These are phyloP conservation scores for Caracal caracal DNA, from an alignment of 2,113 vertebrate genomes.

Conservation along the genomic window DNA sequence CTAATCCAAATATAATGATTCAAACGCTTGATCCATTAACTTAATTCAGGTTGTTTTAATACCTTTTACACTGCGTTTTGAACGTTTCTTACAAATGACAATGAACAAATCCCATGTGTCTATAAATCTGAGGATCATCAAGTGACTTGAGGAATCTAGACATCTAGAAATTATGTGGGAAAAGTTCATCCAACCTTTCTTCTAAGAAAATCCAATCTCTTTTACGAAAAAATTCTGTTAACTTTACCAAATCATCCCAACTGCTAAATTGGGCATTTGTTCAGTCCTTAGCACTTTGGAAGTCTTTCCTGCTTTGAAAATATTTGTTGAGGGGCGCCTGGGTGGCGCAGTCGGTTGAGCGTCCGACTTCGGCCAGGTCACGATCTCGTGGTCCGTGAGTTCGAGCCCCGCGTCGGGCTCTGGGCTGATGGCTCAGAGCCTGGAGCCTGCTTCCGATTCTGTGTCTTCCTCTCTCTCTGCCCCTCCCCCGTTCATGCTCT, in stretches of 20 bases:
- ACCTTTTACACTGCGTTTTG: not conserved
- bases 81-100: not conserved
- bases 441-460: too few relatives aligned
- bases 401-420: too few relatives aligned
- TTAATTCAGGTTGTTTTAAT: constrained; percentile 18
- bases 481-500: too few relatives aligned
- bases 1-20: not conserved
- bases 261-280: not conserved
- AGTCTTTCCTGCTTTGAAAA: not conserved
- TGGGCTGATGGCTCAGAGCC: too few relatives aligned
- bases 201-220: not conserved
- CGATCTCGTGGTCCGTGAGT: too few relatives aligned
- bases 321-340: too few relatives aligned
- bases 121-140: not conserved
- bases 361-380: too few relatives aligned
- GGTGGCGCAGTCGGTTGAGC: too few relatives aligned
- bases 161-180: not conserved
- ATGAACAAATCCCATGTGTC: not conserved
- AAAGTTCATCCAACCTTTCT: not conserved
- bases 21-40: not conserved
- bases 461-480: too few relatives aligned
- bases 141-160: not conserved
- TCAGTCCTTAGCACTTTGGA: not conserved
- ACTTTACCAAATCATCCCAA: not conserved
- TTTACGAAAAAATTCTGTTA: not conserved